These are phyloP conservation scores for Lepidiolamprologus cunningtoni DNA, from an alignment of 2,113 vertebrate genomes.

Conservation along the genomic window DNA sequence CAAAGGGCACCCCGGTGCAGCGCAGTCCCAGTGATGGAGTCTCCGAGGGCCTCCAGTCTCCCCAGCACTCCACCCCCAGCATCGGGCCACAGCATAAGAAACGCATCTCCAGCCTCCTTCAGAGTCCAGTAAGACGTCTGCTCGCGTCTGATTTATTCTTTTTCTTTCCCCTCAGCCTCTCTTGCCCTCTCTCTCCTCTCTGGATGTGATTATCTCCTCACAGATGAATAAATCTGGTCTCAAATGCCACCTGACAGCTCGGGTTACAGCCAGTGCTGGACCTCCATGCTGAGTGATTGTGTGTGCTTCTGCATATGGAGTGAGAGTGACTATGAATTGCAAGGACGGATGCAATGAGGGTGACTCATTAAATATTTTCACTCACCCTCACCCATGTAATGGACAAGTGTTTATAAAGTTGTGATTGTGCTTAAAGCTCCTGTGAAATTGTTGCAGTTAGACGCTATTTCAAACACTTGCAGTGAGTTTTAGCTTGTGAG, in stretches of 20 bases:
- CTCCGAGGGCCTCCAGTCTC: constrained; percentile 70
- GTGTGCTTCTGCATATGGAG: neutral
- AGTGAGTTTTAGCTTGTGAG: accelerated
- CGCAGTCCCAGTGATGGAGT: constrained; percentile 77
- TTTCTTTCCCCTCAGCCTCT: constrained; percentile 2
- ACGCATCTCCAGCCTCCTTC: constrained; percentile 87
- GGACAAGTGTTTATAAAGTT: neutral
- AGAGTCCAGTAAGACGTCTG: constrained; percentile 76
- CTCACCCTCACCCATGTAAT: neutral
- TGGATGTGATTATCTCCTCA: constrained; percentile 48
- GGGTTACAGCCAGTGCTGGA: neutral
- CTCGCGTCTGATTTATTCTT: neutral
- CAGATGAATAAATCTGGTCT: constrained; percentile 46
- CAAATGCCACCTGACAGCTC: constrained; percentile 38
- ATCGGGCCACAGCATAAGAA: constrained; percentile 85
- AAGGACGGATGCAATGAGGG: neutral
- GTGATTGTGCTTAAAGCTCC: neutral
- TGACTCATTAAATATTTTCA: neutral
- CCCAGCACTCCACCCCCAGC: constrained; percentile 75
- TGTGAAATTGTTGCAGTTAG: neutral
- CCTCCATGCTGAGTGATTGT: neutral
- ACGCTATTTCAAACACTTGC: neutral
- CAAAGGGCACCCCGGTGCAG: constrained; percentile 68
- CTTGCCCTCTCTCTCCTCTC: constrained; percentile 22
- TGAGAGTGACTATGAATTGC: neutral